These are phyloP conservation scores for Rhogogaster chlorosoma DNA, from an alignment of 2,888 invertebrate species.

Conservation along the genomic window DNA sequence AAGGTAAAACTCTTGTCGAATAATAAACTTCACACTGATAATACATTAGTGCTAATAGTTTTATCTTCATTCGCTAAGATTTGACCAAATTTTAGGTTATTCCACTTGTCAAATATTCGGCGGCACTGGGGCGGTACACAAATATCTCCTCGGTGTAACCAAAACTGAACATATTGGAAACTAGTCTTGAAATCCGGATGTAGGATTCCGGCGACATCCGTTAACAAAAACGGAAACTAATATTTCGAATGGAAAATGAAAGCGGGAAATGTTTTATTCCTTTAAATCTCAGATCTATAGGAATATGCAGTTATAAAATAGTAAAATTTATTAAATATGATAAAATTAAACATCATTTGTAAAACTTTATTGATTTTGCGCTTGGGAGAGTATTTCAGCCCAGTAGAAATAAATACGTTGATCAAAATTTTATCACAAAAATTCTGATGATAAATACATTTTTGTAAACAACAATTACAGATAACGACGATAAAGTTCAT, in stretches of 20 bases:
- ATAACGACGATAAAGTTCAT: neutral
- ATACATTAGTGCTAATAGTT: neutral
- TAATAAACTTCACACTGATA: neutral
- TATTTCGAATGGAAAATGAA: neutral
- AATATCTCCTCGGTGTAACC: neutral
- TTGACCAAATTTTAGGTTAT: constrained; percentile 48
- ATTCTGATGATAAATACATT: constrained; percentile 11
- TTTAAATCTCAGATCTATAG: neutral
- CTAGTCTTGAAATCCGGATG: neutral
- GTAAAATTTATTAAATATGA: neutral
- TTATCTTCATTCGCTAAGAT: constrained; percentile 23
- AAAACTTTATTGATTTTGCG: neutral
- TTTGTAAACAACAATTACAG: neutral
- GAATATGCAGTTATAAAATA: neutral
- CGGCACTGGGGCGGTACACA: neutral
- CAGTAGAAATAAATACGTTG: neutral
- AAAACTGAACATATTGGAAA: neutral
- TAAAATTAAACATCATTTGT: neutral
- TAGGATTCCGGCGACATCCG: neutral
- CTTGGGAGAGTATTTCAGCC: neutral
- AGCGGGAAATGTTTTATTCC: neutral
- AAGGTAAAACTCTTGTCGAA: constrained; percentile 18
- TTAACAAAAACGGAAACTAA: neutral
- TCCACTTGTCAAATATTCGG: constrained; percentile 40
- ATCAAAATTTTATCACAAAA: neutral